A percentile compares a stretch with the other conserved stretches of the same genome.
Evolutionary conservation across 2,888 invertebrate genomes (phyloP).

Genomic region (Lasioglossum leucozonium): DNA sequence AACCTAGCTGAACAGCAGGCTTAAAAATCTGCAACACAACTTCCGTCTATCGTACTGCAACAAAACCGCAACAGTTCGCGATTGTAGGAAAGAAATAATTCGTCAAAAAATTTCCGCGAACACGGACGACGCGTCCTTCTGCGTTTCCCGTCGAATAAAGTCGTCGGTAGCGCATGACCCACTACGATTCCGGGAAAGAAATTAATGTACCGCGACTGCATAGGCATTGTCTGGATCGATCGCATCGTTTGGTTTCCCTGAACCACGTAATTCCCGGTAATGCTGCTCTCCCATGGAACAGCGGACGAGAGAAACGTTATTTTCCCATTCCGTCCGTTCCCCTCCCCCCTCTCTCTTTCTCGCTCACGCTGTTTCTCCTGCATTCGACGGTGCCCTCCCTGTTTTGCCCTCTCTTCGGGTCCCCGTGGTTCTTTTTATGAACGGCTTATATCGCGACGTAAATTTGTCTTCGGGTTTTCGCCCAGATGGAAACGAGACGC

Average conservation of each 20-base stretch:
- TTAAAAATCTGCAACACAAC: not conserved
- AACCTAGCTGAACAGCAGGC: not conserved
- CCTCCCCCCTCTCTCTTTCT: not conserved
- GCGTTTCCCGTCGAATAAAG: conserved; percentile 39
- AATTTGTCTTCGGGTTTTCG: conserved; percentile 32
- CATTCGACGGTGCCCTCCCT: not conserved
- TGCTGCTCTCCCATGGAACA: conserved; percentile 39
- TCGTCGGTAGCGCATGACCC: conserved; percentile 44
- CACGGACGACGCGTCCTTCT: conserved; percentile 15
- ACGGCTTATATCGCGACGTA: conserved; percentile 20
- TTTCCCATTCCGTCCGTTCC: conserved; percentile 41
- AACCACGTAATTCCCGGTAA: conserved; percentile 53
- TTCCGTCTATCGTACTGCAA: not conserved
- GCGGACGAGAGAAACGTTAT: conserved; percentile 40
- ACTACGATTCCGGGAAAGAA: conserved; percentile 64
- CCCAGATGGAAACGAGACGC: conserved; percentile 23
- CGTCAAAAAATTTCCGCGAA: not conserved
- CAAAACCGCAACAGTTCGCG: not conserved
- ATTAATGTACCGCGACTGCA: conserved; percentile 67
- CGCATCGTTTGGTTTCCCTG: conserved; percentile 50
- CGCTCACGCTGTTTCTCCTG: not conserved
- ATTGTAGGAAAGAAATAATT: not conserved
- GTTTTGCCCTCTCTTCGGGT: not conserved
- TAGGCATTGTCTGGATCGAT: conserved; percentile 59
- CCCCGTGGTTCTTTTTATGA: not conserved